A percentile compares a stretch with the other conserved stretches of the same genome.
Conservation (phyloP, 2,888 invertebrate genomes). For the Notocelia uddmanniana region DNA sequence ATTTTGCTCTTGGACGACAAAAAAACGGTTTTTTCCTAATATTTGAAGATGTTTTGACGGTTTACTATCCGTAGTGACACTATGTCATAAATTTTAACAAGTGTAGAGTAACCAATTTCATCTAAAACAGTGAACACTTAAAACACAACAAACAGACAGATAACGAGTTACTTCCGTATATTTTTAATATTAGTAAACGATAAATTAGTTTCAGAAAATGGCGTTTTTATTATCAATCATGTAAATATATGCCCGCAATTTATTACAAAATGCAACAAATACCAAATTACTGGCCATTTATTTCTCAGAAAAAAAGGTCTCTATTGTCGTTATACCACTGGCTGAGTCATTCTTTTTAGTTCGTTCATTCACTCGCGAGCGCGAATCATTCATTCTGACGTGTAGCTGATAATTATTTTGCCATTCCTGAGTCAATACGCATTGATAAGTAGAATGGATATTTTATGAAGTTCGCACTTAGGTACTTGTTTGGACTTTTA, state of each 20-base stretch:
- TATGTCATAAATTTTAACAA: too few species aligned
- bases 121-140: neutral
- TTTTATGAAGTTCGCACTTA: slow-evolving; percentile 40
- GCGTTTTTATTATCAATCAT: neutral
- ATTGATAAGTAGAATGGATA: slow-evolving; percentile 30
- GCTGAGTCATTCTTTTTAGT: slow-evolving; percentile 55
- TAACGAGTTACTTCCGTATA: too few species aligned
- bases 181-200: too few species aligned
- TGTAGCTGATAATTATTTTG: slow-evolving; percentile 44
- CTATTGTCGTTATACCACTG: slow-evolving; percentile 50
- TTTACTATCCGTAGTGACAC: too few species aligned
- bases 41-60: too few species aligned
- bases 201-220: too few species aligned
- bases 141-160: neutral
- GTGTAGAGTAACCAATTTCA: too few species aligned
- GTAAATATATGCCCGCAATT: neutral
- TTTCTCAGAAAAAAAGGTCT: slow-evolving; percentile 44
- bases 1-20: too few species aligned
- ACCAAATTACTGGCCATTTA: slow-evolving; percentile 46
- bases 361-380: slow-evolving; percentile 52
- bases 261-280: slow-evolving; percentile 18
- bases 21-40: too few species aligned
- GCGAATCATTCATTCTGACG: slow-evolving; percentile 43
- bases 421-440: slow-evolving; percentile 37
- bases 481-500: slow-evolving; percentile 10